Evolutionary conservation across 2,113 vertebrate genomes (phyloP), one percentile per base, ranked within the genome.

Genomic region (Phainopepla nitens): DNA sequence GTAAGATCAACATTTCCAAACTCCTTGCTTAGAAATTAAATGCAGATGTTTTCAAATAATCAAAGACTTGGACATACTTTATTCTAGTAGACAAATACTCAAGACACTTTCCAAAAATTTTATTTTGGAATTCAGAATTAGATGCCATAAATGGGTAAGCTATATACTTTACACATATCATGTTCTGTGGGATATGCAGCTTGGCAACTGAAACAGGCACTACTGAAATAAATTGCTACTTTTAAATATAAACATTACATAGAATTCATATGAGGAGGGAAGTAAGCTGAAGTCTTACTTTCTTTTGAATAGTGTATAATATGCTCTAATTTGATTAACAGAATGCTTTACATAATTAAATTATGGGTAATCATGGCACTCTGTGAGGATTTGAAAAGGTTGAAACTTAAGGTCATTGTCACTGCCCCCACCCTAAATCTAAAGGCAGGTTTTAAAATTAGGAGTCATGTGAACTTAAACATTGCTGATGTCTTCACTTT

Each of bases 401-500:
- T 79, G 80, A 94, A 97, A 93, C 69, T 76, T 95, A 71, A 94
- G 94, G 94, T 96, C 93, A 81, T 71, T 87, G 75, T 96, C 87
- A 93, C 50, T 95, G 57, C 83, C 47, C 83, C 72, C 11, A 66
- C 58, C 71, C 93, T 92, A 93, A 96, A 90, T 94, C 91, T 94
- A 94, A 94, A 87, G 80, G 49, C 77, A 83, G 49, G 50, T 95
- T 97, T 97, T 93, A 95, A 95, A 96, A 94, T 96, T 80, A 95
- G 93, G 93, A 96, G 84, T 92, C 95, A 70, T 88, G 77, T 96
- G 96, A 97, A 97, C 70, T 68, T 72, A 93, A 95, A 94, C 89
- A 81, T 70, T 96, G 96, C 91, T 97, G 93, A 93, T 92, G 89
- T 94, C 78, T 95, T 96, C 93, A 89, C 92, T 94, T 98, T 96